Percentiles rank a stretch among this genome's conserved stretches.
phyloP scores from a whole-genome alignment of 2,113 vertebrate species.

The Galemys pyrenaicus region DNA sequence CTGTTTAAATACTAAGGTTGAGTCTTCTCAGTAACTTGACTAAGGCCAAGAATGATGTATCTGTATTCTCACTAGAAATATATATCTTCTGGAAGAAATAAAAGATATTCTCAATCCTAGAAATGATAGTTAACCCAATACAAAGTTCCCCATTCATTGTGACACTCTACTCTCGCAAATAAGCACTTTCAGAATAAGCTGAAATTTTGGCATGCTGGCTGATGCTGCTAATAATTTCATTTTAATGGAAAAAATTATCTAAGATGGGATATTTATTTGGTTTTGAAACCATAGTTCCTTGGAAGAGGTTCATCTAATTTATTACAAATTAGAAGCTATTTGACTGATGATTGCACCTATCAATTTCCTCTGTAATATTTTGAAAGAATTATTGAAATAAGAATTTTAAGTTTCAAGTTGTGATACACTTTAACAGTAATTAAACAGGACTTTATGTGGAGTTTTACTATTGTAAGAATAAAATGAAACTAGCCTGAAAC shows the following conservation, averaged over 20 bases:
- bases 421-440: not conserved
- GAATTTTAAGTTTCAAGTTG: conserved; percentile 4
- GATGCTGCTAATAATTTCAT: conserved; percentile 42
- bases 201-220: conserved; percentile 28
- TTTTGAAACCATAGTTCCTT: conserved; percentile 48
- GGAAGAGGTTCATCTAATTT: conserved; percentile 29
- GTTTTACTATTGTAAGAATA: not conserved
- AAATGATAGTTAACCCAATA: conserved; percentile 20
- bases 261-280: conserved; percentile 48
- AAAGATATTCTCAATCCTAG: not conserved
- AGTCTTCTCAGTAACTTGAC: not conserved
- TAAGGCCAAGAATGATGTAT: conserved; percentile 15
- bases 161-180: not conserved
- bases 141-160: not conserved
- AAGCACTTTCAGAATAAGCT: conserved; percentile 15
- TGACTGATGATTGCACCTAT: not conserved
- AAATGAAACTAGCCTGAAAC: not conserved
- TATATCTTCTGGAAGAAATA: conserved; percentile 51
- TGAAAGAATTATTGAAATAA: conserved; percentile 55
- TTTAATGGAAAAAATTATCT: conserved; percentile 60
- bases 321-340: conserved; percentile 42
- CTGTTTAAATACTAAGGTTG: not conserved
- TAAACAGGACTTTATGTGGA: conserved; percentile 16
- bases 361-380: conserved; percentile 32
- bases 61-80: not conserved